Evolutionary conservation across 2,113 vertebrate species (phyloP).

Genomic region (Poeciliopsis turrubarensis): DNA sequence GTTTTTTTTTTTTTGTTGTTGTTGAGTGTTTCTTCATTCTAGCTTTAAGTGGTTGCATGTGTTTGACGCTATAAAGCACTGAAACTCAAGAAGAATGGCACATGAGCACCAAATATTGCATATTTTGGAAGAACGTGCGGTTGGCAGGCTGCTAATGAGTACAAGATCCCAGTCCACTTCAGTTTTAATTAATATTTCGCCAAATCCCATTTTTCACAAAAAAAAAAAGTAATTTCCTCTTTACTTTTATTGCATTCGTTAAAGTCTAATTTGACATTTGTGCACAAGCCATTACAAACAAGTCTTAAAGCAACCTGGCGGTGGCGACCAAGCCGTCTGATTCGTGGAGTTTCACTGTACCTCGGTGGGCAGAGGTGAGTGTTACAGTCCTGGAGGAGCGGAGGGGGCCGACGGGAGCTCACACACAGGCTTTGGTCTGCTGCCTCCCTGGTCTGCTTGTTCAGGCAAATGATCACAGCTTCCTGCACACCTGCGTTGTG

Average conservation of each 20-base stretch:
- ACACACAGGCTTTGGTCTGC: conserved; percentile 84
- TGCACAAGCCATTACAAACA: conserved; percentile 24
- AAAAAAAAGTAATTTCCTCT: conserved; percentile 31
- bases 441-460: conserved; percentile 90
- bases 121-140: conserved; percentile 29
- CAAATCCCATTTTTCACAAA: conserved; percentile 32
- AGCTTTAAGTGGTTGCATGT: conserved; percentile 50
- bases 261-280: conserved; percentile 11
- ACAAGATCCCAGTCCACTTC: conserved; percentile 20
- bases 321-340: conserved; percentile 1
- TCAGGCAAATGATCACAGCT: conserved; percentile 92
- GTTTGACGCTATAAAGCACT: background rate
- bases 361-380: conserved; percentile 90
- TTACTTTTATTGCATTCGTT: conserved; percentile 24
- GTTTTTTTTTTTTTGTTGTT: conserved; percentile 1
- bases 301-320: conserved; percentile 18
- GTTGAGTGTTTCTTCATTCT: background rate
- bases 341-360: conserved; percentile 72
- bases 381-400: conserved; percentile 88
- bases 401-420: conserved; percentile 85
- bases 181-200: conserved; percentile 49
- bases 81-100: too few species aligned
- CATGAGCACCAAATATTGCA: conserved; percentile 18
- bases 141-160: conserved; percentile 34
- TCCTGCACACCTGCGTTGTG: conserved; percentile 89